phyloP scores from a whole-genome alignment of 2,888 invertebrate genomes.

The Synanthedon myopaeformis region DNA sequence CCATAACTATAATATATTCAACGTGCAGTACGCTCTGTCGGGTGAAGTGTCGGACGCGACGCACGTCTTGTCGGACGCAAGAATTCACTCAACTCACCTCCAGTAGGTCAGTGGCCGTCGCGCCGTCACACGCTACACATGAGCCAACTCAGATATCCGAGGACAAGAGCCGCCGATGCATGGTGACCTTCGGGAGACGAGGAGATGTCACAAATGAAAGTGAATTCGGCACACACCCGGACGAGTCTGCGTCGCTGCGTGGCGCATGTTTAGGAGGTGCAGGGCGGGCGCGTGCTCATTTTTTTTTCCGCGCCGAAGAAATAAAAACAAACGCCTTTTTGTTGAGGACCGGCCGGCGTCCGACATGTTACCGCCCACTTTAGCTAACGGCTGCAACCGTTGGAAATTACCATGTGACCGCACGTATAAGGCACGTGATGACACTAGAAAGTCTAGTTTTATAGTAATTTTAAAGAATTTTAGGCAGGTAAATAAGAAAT shows the following conservation, averaged over 20 bases:
- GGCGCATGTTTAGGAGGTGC: constrained; percentile 71
- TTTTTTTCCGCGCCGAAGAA: constrained; percentile 62
- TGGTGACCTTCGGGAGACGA: constrained; percentile 67
- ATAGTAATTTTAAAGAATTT: constrained; percentile 14
- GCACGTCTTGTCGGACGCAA: constrained; percentile 46
- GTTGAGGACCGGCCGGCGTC: constrained; percentile 47
- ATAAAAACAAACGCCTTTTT: constrained; percentile 69
- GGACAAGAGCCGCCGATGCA: constrained; percentile 36
- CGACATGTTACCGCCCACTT: constrained; percentile 12
- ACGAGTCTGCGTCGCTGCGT: constrained; percentile 67
- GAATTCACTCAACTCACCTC: constrained; percentile 52
- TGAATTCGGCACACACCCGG: constrained; percentile 67
- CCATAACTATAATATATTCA: constrained; percentile 18
- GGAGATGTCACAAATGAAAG: constrained; percentile 70
- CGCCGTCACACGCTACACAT: constrained; percentile 31
- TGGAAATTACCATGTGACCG: not conserved
- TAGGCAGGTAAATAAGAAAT: constrained; percentile 11
- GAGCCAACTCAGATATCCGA: constrained; percentile 2
- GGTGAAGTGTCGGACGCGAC: constrained; percentile 16
- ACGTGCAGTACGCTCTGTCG: constrained; percentile 6
- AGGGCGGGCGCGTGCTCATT: constrained; percentile 67
- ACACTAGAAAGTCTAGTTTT: constrained; percentile 4
- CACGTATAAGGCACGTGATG: not conserved
- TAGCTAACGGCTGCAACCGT: constrained; percentile 3
- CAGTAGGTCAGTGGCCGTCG: constrained; percentile 59